Evolutionary conservation across 2,888 invertebrate species (phyloP).

Genomic region (Liopterus haemorrhoidalis): DNA sequence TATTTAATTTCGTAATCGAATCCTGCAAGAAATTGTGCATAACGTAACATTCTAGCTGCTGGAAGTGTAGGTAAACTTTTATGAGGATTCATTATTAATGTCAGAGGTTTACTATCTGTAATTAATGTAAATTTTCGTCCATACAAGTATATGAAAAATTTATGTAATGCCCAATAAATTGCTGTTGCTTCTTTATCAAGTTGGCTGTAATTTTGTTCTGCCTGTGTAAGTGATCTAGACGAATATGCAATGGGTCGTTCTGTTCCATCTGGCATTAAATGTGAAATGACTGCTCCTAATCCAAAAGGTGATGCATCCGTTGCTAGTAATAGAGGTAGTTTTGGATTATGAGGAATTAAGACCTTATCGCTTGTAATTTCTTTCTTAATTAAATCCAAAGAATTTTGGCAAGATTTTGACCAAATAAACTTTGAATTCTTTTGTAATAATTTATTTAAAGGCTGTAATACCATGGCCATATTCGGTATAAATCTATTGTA

Average conservation of each 20-base stretch:
- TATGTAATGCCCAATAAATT: slow-evolving; percentile 8
- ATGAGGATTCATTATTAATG: slow-evolving; percentile 3
- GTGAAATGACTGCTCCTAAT: slow-evolving; percentile 9
- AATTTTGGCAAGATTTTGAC: slow-evolving; percentile 23
- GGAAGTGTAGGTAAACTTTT: slow-evolving; percentile 6
- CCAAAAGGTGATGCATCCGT: slow-evolving; percentile 39
- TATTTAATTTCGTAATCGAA: slow-evolving; percentile 25
- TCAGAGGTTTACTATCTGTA: slow-evolving; percentile 14
- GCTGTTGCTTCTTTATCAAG: slow-evolving; percentile 5
- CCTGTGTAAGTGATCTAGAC: slow-evolving; percentile 7
- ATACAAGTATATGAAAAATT: slow-evolving; percentile 7
- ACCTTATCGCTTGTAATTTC: slow-evolving; percentile 30
- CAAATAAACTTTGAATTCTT: slow-evolving; percentile 20
- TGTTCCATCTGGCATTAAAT: slow-evolving; percentile 35
- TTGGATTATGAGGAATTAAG: slow-evolving; percentile 31
- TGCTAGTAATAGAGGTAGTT: slow-evolving; percentile 33
- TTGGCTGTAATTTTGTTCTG: slow-evolving; percentile 5
- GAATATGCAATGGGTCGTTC: slow-evolving; percentile 38
- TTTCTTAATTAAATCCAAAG: slow-evolving; percentile 25
- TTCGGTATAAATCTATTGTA: slow-evolving; percentile 24
- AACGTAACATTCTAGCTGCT: slow-evolving; percentile 24
- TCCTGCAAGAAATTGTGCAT: slow-evolving; percentile 25
- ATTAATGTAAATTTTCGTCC: slow-evolving; percentile 1
- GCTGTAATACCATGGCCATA: slow-evolving; percentile 10
- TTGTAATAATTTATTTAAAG: slow-evolving; percentile 14